Evolutionary conservation across 1,140 invertebrate genomes (phyloP), one percentile per base, ranked within the genome.

Genomic region (Saccostrea cuccullata): DNA sequence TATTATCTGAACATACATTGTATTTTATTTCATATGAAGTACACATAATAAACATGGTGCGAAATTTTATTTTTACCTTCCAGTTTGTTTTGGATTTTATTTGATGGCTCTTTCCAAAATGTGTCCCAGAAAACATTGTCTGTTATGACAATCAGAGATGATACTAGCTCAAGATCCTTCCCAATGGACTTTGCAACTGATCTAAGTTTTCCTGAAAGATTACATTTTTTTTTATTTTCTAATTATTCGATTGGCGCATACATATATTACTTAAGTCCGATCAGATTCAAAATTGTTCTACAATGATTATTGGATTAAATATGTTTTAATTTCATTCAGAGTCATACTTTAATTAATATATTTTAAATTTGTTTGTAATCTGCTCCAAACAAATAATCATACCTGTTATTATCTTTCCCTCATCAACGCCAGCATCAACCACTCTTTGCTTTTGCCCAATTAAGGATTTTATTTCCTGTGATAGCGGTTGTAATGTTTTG

Each of bases 61-160:
- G 20, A 60, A 60, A 60, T 60, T 64, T 30, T 77, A 77, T 26
- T 60, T 64, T 30, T 77, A 77, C 70, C 70, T 77, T 77, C 70
- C 23, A 77, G 70, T 77, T 77, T 77, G 30, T 77, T 77, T 0
- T 26, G 70, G 26, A 77, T 36, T 36, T 77, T 77, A 36, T 77
- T 77, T 77, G 70, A 77, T 36, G 2, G 23, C 15, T 77, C 70
- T 36, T 30, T 77, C 70, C 70, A 77, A 13, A 77, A 77, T 15
- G 23, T 77, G 15, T 77, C 30, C 70, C 70, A 77, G 70, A 15
- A 36, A 26, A 30, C 26, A 77, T 77, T 36, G 30, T 77, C 70
- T 5, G 15, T 36, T 3, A 77, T 77, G 8, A 77, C 70, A 30
- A 77, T 77, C 15, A 77, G 15, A 36, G 70, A 77, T 12, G 23